phyloP scores from a whole-genome alignment of 2,113 vertebrate genomes.

The Cervus canadensis region DNA sequence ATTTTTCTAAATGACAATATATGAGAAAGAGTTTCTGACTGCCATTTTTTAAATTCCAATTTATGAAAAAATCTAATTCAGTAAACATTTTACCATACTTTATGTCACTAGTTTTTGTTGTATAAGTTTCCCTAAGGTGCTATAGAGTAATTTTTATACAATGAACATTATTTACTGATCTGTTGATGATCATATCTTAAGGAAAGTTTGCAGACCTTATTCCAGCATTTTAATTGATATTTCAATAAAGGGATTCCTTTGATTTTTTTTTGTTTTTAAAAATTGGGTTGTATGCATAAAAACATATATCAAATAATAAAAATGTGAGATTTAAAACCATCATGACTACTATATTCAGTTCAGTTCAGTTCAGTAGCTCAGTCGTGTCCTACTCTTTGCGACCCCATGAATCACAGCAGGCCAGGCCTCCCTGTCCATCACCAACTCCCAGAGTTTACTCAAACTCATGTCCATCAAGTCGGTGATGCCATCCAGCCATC shows the following conservation, averaged over 20 bases:
- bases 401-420: too few relatives aligned
- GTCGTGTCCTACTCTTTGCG: too few relatives aligned
- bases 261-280: neutral
- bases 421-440: too few relatives aligned
- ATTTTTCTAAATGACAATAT: neutral
- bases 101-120: neutral
- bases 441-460: too few relatives aligned
- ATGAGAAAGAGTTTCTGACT: neutral
- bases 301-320: neutral
- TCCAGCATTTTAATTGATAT: neutral
- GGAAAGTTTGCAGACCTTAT: neutral
- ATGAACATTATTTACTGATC: neutral
- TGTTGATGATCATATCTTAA: neutral
- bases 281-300: neutral
- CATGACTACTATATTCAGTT: neutral
- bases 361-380: too few relatives aligned
- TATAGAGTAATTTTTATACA: neutral
- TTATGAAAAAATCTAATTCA: neutral
- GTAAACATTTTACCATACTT: neutral
- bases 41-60: neutral
- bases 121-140: neutral
- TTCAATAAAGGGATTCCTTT: neutral
- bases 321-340: neutral
- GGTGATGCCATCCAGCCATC: too few relatives aligned
- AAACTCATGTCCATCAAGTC: too few relatives aligned